Conservation (phyloP, 2,113 vertebrate species). For the Pseudorhombus dupliciocellatus region DNA sequence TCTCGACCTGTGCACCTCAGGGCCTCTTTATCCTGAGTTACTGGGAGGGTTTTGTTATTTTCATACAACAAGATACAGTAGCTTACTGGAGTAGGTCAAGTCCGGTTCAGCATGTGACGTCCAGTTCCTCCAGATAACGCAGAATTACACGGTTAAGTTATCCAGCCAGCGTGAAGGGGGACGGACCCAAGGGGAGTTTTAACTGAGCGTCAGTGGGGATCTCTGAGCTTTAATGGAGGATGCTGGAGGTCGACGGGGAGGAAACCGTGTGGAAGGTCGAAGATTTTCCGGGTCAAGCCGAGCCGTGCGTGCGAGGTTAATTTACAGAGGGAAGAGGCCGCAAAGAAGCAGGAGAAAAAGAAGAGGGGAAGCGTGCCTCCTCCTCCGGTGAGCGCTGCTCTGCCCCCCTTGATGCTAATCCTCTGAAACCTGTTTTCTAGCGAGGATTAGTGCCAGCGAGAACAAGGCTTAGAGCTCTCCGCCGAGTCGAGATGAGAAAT, state of each 20-base stretch:
- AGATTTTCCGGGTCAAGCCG: constrained; percentile 44
- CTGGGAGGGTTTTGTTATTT: neutral
- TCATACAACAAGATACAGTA: constrained; percentile 25
- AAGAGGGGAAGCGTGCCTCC: constrained; percentile 38
- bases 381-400: constrained; percentile 27
- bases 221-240: constrained; percentile 46
- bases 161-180: constrained; percentile 42
- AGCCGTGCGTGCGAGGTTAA: constrained; percentile 46
- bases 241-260: constrained; percentile 28
- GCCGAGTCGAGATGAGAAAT: constrained; percentile 76
- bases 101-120: constrained; percentile 12
- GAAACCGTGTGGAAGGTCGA: constrained; percentile 55
- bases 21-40: constrained; percentile 6
- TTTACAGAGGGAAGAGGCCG: constrained; percentile 16
- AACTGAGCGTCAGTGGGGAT: constrained; percentile 47
- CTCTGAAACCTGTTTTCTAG: constrained; percentile 81
- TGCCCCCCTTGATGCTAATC: constrained; percentile 77
- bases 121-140: constrained; percentile 43
- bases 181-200: constrained; percentile 48
- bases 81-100: constrained; percentile 35
- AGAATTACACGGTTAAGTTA: constrained; percentile 56
- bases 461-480: constrained; percentile 78
- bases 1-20: neutral
- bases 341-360: constrained; percentile 21
- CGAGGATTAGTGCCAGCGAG: constrained; percentile 77